phyloP scores from a whole-genome alignment of 2,888 invertebrate species.

The Arrhopalites spinosus region DNA sequence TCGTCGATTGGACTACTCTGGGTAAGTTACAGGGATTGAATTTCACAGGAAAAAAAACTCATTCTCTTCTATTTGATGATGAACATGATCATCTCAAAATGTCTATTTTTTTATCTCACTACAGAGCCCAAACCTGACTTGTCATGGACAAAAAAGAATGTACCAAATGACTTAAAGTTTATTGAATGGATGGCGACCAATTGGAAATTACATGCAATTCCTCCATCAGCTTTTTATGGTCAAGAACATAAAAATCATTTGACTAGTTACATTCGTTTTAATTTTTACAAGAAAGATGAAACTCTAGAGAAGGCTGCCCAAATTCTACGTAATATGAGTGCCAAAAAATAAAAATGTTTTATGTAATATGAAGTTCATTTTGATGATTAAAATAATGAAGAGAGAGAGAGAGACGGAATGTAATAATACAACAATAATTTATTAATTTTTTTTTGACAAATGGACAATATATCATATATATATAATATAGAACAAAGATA shows the following conservation, averaged over 20 bases:
- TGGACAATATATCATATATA: slow-evolving; percentile 25
- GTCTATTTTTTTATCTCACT: not conserved
- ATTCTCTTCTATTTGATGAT: not conserved
- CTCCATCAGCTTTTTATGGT: slow-evolving; percentile 91
- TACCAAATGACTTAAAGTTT: slow-evolving; percentile 84
- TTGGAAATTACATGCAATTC: slow-evolving; percentile 89
- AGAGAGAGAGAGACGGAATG: not conserved
- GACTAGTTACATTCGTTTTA: slow-evolving; percentile 87
- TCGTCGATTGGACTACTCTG: slow-evolving; percentile 86
- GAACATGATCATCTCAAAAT: not conserved
- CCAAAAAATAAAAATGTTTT: too few relatives aligned
- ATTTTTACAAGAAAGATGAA: slow-evolving; percentile 75
- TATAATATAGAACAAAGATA: slow-evolving; percentile 30
- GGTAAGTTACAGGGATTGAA: slow-evolving; percentile 60
- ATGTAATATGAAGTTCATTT: not conserved
- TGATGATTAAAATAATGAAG: not conserved
- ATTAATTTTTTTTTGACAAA: slow-evolving; percentile 28
- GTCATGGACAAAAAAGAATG: slow-evolving; percentile 68
- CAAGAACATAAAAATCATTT: slow-evolving; percentile 76
- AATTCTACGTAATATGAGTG: slow-evolving; percentile 9
- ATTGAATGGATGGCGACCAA: slow-evolving; percentile 95
- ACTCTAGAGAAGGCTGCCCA: slow-evolving; percentile 41
- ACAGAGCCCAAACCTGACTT: slow-evolving; percentile 67
- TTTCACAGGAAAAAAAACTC: not conserved
- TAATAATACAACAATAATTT: slow-evolving; percentile 37